Percentiles rank a stretch among this genome's conserved stretches.
phyloP scores from a whole-genome alignment of 2,113 vertebrate genomes.

The Dipodomys stephensi region DNA sequence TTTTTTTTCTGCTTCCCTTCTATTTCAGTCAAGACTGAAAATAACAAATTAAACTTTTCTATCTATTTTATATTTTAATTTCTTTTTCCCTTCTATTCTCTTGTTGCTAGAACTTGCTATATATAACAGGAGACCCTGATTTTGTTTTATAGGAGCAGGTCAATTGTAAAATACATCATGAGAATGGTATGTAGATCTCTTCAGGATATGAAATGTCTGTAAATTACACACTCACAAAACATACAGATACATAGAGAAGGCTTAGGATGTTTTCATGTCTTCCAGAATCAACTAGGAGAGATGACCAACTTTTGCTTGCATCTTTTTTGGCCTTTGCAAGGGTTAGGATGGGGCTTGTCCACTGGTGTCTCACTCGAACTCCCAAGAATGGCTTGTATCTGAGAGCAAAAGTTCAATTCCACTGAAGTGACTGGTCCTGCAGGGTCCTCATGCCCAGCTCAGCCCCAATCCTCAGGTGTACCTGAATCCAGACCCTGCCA shows the following conservation, averaged over 20 bases:
- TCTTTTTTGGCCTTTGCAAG: background rate
- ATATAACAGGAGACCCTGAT: background rate
- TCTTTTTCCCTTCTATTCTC: background rate
- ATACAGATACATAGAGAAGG: background rate
- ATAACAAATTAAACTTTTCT: background rate
- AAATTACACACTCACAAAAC: background rate
- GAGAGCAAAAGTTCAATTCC: background rate
- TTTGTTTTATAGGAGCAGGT: background rate
- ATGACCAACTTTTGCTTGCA: background rate
- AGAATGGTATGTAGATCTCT: background rate
- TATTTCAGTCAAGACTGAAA: conserved; percentile 28
- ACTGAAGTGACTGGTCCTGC: background rate
- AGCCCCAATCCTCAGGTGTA: no score
- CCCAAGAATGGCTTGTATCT: background rate
- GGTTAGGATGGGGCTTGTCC: background rate
- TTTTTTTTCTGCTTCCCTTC: background rate
- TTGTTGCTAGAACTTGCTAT: background rate
- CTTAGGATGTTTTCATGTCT: background rate
- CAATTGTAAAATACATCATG: background rate
- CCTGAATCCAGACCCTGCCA: background rate
- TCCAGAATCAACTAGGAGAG: background rate
- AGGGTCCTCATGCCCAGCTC: background rate
- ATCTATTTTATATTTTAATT: background rate
- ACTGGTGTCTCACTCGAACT: background rate
- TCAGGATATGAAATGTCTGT: background rate